A percentile compares a stretch with the other conserved stretches of the same genome.
phyloP scores from a whole-genome alignment of 2,888 invertebrate genomes.

The Papilio gigon region DNA sequence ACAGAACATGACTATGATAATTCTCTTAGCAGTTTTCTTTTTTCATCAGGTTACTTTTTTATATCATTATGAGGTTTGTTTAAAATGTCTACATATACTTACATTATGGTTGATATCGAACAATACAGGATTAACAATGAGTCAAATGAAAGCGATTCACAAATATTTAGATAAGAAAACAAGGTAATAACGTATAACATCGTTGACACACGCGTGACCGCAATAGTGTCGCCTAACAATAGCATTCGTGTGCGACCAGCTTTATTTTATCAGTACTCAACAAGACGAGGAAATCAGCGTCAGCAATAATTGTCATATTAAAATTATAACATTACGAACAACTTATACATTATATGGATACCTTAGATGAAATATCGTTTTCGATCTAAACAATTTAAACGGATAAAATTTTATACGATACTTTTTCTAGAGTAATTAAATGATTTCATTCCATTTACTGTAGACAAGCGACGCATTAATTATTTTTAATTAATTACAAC shows the following conservation, averaged over 20 bases:
- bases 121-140: neutral
- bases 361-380: neutral
- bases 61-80: no score
- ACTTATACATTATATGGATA: no score
- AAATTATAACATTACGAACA: neutral
- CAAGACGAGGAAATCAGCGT: neutral
- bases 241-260: slow-evolving; percentile 22
- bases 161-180: slow-evolving; percentile 23
- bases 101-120: no score
- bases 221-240: slow-evolving; percentile 23
- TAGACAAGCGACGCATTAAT: slow-evolving; percentile 3
- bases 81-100: neutral
- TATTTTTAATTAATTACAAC: slow-evolving; percentile 24
- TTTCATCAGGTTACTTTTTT: no score
- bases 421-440: neutral
- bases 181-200: slow-evolving; percentile 25
- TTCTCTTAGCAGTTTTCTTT: neutral
- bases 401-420: neutral
- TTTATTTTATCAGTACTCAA: slow-evolving; percentile 36
- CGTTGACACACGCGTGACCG: slow-evolving; percentile 34
- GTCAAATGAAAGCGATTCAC: neutral
- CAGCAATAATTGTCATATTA: slow-evolving; percentile 5
- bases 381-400: no score
- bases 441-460: neutral
- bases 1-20: neutral